phyloP scores from a whole-genome alignment of 2,113 vertebrate species.

The Brachyistius frenatus region DNA sequence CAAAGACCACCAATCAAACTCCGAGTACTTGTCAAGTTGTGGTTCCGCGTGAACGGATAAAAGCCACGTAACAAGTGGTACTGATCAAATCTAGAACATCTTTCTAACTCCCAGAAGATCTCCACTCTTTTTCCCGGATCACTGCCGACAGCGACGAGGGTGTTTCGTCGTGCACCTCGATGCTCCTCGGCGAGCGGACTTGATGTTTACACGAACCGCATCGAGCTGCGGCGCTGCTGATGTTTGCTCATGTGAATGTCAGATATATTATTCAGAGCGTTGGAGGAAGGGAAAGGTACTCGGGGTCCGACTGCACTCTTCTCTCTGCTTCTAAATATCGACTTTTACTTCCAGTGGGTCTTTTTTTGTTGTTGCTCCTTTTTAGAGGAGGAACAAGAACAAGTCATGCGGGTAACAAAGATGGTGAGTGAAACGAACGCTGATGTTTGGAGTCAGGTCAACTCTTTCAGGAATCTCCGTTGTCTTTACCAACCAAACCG shows the following conservation, averaged over 20 bases:
- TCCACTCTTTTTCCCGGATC: conserved; percentile 14
- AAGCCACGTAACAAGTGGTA: no score
- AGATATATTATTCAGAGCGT: conserved; percentile 35
- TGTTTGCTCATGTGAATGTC: conserved; percentile 32
- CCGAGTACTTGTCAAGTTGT: no score
- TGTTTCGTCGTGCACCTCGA: conserved; percentile 6
- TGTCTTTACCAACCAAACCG: no score
- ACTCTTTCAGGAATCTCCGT: no score
- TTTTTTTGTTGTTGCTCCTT: background rate
- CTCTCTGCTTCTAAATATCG: conserved; percentile 8
- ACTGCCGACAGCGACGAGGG: conserved; percentile 15
- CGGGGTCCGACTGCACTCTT: conserved; percentile 8
- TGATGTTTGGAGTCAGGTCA: background rate
- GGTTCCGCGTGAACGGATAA: no score
- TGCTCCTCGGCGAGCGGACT: background rate
- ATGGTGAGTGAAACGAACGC: background rate
- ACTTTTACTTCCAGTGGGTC: conserved; percentile 3
- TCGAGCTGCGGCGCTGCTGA: background rate
- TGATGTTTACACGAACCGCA: conserved; percentile 22
- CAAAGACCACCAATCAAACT: background rate
- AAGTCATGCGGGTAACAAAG: no score
- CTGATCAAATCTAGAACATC: no score
- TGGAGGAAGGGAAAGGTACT: conserved; percentile 1
- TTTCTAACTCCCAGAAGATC: background rate
- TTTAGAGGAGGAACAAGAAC: background rate